These are phyloP conservation scores for Pteropus rufus DNA, from an alignment of 2,797 vertebrate genomes.

Conservation along the genomic window DNA sequence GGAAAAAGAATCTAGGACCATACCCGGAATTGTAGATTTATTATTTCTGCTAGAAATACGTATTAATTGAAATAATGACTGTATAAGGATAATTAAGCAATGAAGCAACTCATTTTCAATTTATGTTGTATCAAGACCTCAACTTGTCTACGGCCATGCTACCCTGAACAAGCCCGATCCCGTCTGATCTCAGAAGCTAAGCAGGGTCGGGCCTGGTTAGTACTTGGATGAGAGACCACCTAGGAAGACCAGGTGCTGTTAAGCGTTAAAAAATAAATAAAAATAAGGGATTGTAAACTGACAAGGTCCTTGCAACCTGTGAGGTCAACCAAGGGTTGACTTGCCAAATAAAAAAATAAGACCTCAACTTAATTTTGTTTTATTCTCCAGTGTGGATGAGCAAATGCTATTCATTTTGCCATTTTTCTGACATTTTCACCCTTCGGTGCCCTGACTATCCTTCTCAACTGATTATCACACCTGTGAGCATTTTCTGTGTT, in stretches of 20 bases:
- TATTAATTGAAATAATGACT: neutral
- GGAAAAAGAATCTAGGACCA: neutral
- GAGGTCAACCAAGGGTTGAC: too few species aligned
- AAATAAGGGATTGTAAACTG: too few species aligned
- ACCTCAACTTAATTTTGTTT: neutral
- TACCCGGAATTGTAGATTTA: neutral
- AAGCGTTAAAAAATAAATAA: too few species aligned
- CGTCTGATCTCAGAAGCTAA: too few species aligned
- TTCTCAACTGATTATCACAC: neutral
- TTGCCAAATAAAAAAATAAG: neutral
- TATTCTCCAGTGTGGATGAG: neutral
- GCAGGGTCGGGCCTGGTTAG: too few species aligned
- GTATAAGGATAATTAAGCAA: neutral
- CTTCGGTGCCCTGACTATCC: neutral
- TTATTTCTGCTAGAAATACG: neutral
- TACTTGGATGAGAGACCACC: too few species aligned
- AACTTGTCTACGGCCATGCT: neutral
- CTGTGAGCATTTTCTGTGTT: neutral
- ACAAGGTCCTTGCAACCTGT: too few species aligned
- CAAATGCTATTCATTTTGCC: neutral
- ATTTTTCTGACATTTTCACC: neutral
- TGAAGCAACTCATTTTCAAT: neutral
- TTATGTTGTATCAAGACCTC: conserved; percentile 19
- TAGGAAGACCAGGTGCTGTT: too few species aligned
- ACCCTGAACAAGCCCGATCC: too few species aligned